These are phyloP conservation scores for Strigops habroptila DNA, from an alignment of 2,113 vertebrate species.

Conservation along the genomic window DNA sequence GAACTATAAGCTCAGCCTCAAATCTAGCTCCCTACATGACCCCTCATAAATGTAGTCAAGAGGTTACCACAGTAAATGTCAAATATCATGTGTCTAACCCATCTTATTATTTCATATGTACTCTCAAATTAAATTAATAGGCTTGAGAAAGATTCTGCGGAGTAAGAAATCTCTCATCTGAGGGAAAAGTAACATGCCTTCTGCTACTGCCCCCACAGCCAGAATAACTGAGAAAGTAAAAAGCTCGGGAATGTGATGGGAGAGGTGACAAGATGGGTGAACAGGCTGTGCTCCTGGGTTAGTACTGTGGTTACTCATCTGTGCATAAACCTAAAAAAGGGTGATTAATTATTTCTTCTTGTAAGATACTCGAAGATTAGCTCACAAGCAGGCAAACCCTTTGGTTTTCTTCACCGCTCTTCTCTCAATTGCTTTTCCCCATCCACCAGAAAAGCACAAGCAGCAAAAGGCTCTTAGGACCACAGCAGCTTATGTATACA, in stretches of 20 bases:
- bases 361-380: background rate
- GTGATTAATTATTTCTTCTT: conserved; percentile 15
- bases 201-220: conserved; percentile 54
- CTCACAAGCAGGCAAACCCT: background rate
- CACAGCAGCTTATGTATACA: background rate
- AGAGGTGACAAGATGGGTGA: conserved; percentile 50
- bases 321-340: background rate
- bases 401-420: background rate
- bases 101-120: background rate
- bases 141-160: background rate
- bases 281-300: conserved; percentile 34
- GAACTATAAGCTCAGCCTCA: background rate
- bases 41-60: background rate
- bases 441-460: background rate
- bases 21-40: background rate
- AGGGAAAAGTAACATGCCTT: conserved; percentile 31
- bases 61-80: background rate
- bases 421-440: background rate
- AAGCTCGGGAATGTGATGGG: background rate
- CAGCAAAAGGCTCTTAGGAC: background rate
- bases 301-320: conserved; percentile 10
- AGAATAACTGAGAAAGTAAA: conserved; percentile 46
- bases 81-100: background rate
- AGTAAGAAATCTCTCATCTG: conserved; percentile 35
- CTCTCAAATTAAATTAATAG: conserved; percentile 14